Evolutionary conservation across 2,113 vertebrate species (phyloP).

Genomic region (Chionis minor): DNA sequence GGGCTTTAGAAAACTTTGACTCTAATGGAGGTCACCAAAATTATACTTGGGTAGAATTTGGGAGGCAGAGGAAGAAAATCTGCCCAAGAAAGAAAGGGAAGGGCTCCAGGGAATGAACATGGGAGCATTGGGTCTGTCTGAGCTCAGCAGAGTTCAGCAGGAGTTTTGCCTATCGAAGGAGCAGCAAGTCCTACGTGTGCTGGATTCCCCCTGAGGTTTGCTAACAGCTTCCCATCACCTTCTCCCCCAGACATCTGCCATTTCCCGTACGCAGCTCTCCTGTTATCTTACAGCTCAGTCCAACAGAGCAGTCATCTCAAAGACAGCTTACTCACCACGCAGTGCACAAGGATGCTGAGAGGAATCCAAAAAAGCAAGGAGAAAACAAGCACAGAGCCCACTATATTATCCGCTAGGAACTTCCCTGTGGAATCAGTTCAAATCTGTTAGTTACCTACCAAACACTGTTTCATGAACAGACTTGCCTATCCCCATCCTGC

Average conservation of each 20-base stretch:
- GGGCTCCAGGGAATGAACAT: background rate
- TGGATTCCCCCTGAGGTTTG: background rate
- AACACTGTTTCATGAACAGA: background rate
- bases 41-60: background rate
- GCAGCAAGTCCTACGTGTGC: background rate
- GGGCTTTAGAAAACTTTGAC: background rate
- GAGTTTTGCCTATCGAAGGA: background rate
- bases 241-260: background rate
- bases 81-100: background rate
- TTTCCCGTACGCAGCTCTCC: background rate
- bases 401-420: constrained; percentile 97
- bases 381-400: constrained; percentile 97
- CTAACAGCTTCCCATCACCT: background rate
- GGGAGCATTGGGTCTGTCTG: background rate
- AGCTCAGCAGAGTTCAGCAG: background rate
- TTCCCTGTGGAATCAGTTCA: constrained; percentile 81
- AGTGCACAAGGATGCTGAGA: constrained; percentile 96
- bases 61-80: background rate
- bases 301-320: background rate
- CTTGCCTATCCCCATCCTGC: background rate
- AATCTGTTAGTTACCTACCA: background rate
- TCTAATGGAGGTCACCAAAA: background rate
- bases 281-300: background rate
- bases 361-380: constrained; percentile 97
- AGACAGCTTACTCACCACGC: constrained; percentile 85